Evolutionary conservation across 2,888 invertebrate species (phyloP).

Genomic region (Nebria brevicollis): DNA sequence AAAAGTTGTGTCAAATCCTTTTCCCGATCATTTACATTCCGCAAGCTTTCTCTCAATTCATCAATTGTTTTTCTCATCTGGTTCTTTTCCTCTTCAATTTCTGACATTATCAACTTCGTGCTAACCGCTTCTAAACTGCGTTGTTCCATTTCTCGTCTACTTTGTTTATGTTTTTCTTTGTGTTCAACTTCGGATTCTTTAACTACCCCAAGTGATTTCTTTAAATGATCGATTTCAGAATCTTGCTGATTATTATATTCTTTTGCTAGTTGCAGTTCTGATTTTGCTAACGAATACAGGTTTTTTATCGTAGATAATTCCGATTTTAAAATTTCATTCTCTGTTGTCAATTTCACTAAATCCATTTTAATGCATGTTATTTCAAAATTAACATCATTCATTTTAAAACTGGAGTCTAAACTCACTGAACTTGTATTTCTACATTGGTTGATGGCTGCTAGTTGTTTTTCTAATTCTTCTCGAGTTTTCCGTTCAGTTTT

Average conservation of each 20-base stretch:
- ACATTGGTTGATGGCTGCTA: conserved; percentile 53
- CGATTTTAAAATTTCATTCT: conserved; percentile 27
- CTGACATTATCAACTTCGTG: conserved; percentile 53
- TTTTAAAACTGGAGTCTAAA: conserved; percentile 14
- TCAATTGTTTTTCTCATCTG: conserved; percentile 63
- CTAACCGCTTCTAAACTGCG: not conserved
- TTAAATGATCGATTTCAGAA: not conserved
- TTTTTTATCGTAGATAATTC: conserved; percentile 8
- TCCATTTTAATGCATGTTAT: conserved; percentile 32
- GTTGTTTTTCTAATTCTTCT: conserved; percentile 56
- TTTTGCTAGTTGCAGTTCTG: not conserved
- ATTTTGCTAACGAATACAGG: conserved; percentile 6
- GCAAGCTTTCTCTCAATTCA: conserved; percentile 61
- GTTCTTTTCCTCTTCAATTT: conserved; percentile 64
- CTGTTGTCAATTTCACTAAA: conserved; percentile 22
- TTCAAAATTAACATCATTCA: conserved; percentile 27
- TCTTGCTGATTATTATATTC: conserved; percentile 3
- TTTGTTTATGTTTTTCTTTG: conserved; percentile 6
- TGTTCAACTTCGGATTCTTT: conserved; percentile 12
- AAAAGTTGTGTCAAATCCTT: conserved; percentile 57
- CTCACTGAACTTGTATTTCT: conserved; percentile 10
- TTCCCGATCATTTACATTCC: conserved; percentile 57
- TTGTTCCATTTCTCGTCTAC: conserved; percentile 14
- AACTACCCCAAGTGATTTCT: not conserved
- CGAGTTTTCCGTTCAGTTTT: conserved; percentile 62